Conservation (phyloP, 2,888 invertebrate genomes). For the Linnaemya vulpina region DNA sequence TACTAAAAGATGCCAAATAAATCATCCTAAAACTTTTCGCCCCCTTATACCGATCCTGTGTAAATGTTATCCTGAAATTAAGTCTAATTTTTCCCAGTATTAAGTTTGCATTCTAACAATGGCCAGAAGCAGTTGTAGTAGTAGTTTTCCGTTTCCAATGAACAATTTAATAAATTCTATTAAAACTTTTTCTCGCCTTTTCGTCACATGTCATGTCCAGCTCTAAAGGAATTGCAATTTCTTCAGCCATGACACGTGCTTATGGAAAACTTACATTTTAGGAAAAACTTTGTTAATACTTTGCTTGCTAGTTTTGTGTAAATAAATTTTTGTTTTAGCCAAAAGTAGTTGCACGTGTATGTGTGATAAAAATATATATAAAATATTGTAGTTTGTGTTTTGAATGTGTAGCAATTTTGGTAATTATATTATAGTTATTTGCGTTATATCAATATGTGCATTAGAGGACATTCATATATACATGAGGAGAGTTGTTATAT, state of each 20-base stretch:
- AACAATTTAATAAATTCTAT: constrained; percentile 28
- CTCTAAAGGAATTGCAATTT: constrained; percentile 45
- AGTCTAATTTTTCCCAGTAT: not conserved
- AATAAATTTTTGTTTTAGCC: constrained; percentile 38
- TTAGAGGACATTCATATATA: not conserved
- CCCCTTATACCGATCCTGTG: too few relatives aligned
- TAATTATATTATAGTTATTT: constrained; percentile 66
- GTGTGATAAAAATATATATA: not conserved
- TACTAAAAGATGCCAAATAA: too few relatives aligned
- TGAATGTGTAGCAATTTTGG: constrained; percentile 55
- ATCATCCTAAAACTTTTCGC: too few relatives aligned
- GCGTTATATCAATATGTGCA: constrained; percentile 18
- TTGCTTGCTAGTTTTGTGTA: constrained; percentile 48
- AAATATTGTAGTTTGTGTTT: constrained; percentile 5
- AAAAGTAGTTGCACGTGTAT: not conserved
- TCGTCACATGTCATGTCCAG: constrained; percentile 67
- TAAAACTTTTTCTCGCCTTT: constrained; percentile 36
- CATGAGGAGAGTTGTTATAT: not conserved
- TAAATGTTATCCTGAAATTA: too few relatives aligned
- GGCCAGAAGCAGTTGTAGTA: not conserved
- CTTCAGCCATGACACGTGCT: constrained; percentile 12
- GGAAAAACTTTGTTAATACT: constrained; percentile 61
- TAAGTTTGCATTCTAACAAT: not conserved
- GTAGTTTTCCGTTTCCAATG: not conserved
- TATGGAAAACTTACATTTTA: not conserved